Conservation (phyloP, 2,888 invertebrate genomes). For the Hyles lineata region DNA sequence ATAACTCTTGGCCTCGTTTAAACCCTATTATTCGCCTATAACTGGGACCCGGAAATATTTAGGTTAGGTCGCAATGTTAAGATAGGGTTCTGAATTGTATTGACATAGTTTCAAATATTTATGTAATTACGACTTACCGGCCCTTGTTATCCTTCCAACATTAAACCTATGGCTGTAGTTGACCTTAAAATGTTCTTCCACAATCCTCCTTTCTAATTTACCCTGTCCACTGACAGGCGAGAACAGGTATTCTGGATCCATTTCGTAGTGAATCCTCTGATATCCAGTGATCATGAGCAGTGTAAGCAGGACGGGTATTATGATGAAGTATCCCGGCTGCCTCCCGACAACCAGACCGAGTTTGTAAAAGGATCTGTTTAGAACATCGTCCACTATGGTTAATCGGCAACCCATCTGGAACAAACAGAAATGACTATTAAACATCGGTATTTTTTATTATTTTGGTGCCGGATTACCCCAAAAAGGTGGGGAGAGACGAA, state of each 20-base stretch:
- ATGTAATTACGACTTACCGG: constrained; percentile 85
- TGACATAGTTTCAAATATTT: background rate
- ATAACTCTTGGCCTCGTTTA: no score
- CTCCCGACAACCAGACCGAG: constrained; percentile 91
- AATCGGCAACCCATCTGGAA: constrained; percentile 90
- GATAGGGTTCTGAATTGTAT: no score
- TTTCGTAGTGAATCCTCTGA: constrained; percentile 94
- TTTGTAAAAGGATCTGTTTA: constrained; percentile 92
- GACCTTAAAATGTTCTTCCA: constrained; percentile 93
- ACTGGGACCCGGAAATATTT: no score
- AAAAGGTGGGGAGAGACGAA: no score
- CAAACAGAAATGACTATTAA: constrained; percentile 39
- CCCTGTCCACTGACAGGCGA: constrained; percentile 95
- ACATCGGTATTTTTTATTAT: background rate
- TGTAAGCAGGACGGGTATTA: constrained; percentile 93
- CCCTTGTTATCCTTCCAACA: constrained; percentile 93
- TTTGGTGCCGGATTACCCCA: no score
- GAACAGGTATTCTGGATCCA: constrained; percentile 97
- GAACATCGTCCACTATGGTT: constrained; percentile 91
- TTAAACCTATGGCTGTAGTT: constrained; percentile 94
- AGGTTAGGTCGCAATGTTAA: no score
- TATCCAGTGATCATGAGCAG: constrained; percentile 94
- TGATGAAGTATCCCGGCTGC: constrained; percentile 94
- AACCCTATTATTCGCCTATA: no score
- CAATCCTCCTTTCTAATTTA: constrained; percentile 91